Conservation (phyloP, 2,888 invertebrate species). For the Coenonympha arcania region DNA sequence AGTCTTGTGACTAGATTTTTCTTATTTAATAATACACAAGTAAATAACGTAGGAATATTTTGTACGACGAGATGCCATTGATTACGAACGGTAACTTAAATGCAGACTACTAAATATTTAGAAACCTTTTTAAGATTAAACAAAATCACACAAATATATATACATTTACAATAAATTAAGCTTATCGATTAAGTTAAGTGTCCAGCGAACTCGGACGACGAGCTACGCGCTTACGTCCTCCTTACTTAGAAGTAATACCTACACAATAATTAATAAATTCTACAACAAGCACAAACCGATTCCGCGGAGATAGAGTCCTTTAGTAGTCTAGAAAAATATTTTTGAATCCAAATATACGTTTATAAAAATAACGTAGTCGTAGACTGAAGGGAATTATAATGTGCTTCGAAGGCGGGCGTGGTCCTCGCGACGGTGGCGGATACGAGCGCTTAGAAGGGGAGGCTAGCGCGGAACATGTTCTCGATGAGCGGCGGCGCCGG, state of each 20-base stretch:
- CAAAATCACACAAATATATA: conserved; percentile 67
- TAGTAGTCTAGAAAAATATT: conserved; percentile 69
- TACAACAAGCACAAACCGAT: conserved; percentile 55
- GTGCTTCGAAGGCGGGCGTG: conserved; percentile 63
- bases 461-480: conserved; percentile 94
- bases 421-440: conserved; percentile 47
- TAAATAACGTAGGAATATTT: conserved; percentile 74
- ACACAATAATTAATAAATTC: conserved; percentile 21
- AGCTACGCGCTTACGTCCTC: conserved; percentile 48
- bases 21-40: conserved; percentile 70
- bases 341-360: conserved; percentile 61
- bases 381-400: conserved; percentile 54
- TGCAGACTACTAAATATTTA: conserved; percentile 65
- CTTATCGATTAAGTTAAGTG: conserved; percentile 48
- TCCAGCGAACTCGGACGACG: conserved; percentile 31
- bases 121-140: conserved; percentile 62
- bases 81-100: conserved; percentile 75
- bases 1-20: conserved; percentile 74
- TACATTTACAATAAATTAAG: conserved; percentile 67
- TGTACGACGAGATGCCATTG: conserved; percentile 75
- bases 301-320: conserved; percentile 69
- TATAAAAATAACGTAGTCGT: conserved; percentile 70
- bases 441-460: conserved; percentile 83
- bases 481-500: conserved; percentile 94
- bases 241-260: conserved; percentile 29